These are phyloP conservation scores for Leptodactylus fallax DNA, from an alignment of 2,797 vertebrate species.

Conservation along the genomic window DNA sequence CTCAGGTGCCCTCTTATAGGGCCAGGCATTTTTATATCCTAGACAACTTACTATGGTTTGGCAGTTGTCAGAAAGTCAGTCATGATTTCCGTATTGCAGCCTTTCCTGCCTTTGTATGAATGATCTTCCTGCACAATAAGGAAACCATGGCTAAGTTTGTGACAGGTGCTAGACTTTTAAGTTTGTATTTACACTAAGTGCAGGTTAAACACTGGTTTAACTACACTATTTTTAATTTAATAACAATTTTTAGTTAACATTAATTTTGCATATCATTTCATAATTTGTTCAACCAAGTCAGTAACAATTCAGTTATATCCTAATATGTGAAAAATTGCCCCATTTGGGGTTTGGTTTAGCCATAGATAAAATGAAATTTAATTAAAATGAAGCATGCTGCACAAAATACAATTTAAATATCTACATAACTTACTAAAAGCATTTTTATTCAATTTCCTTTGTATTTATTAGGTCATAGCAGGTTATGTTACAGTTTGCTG, in stretches of 20 bases:
- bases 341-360: background rate
- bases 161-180: too few species aligned
- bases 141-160: too few species aligned
- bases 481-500: slow-evolving; percentile 31
- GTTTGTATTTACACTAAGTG: too few species aligned
- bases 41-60: too few species aligned
- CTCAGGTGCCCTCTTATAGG: too few species aligned
- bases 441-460: background rate
- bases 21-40: too few species aligned
- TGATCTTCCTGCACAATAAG: too few species aligned
- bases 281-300: background rate
- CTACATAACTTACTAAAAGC: slow-evolving; percentile 4
- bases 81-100: too few species aligned
- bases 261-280: background rate
- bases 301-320: background rate
- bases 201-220: too few species aligned
- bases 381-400: background rate
- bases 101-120: too few species aligned
- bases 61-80: too few species aligned
- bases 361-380: background rate
- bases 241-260: background rate
- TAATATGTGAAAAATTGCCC: background rate
- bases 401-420: slow-evolving; percentile 3
- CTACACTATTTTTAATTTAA: too few species aligned
- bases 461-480: slow-evolving; percentile 8